Conservation (phyloP, 1,140 invertebrate species). For the Pseudachorutes palmiensis region DNA sequence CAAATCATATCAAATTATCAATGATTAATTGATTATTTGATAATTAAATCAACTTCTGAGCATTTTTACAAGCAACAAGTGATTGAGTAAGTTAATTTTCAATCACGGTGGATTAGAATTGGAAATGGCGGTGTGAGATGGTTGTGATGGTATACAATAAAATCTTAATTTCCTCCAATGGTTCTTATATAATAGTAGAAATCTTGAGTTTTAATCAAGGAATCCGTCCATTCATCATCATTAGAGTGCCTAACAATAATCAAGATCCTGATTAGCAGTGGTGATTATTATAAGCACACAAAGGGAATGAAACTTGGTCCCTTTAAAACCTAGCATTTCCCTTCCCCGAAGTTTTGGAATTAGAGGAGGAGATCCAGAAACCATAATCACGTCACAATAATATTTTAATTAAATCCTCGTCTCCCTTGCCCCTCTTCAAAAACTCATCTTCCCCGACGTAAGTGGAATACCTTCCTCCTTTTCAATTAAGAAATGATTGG, state of each 20-base stretch:
- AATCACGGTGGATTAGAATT: no score
- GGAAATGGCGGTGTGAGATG: no score
- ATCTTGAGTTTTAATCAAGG: slow-evolving; percentile 8
- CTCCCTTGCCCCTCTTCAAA: neutral
- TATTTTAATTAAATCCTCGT: slow-evolving; percentile 9
- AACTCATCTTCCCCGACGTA: neutral
- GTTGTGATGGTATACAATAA: no score
- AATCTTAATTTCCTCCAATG: no score
- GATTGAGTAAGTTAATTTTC: no score
- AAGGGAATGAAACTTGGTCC: neutral
- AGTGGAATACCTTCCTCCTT: slow-evolving; percentile 1
- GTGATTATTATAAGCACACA: neutral
- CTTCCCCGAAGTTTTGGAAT: no score
- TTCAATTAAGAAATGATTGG: slow-evolving; percentile 8
- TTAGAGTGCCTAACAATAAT: slow-evolving; percentile 4
- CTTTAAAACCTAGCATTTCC: no score
- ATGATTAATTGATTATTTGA: no score
- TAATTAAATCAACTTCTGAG: no score
- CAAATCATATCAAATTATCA: no score
- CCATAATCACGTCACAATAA: slow-evolving; percentile 11
- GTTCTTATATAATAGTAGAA: no score
- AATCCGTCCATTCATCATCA: neutral
- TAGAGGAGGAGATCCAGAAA: slow-evolving; percentile 10
- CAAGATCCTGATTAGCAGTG: slow-evolving; percentile 4
- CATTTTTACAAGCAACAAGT: no score